Conservation (phyloP, 2,888 invertebrate genomes). For the Hirtodrosophila alboralis region DNA sequence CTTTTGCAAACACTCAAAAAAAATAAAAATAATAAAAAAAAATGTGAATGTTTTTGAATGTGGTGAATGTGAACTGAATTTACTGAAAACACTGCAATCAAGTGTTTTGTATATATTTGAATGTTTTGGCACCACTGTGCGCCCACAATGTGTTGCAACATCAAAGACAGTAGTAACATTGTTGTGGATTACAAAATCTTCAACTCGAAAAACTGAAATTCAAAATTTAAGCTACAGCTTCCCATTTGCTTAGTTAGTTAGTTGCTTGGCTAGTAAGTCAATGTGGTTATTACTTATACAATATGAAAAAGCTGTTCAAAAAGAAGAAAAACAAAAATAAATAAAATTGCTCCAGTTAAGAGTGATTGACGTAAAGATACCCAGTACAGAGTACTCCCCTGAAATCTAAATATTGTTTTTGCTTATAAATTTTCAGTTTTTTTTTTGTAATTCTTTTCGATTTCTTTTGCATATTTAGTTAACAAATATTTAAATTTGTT, state of each 20-base stretch:
- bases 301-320: conserved; percentile 23
- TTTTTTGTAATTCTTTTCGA: too few relatives aligned
- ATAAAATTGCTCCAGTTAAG: too few relatives aligned
- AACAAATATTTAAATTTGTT: too few relatives aligned
- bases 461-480: too few relatives aligned
- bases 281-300: conserved; percentile 53
- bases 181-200: conserved; percentile 27
- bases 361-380: too few relatives aligned
- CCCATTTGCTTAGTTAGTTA: conserved; percentile 33
- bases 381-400: too few relatives aligned
- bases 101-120: conserved; percentile 10
- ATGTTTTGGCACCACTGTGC: conserved; percentile 43
- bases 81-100: conserved; percentile 4
- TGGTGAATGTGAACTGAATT: conserved; percentile 4
- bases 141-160: conserved; percentile 41
- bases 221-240: conserved; percentile 25
- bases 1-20: too few relatives aligned
- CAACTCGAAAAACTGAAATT: conserved; percentile 25
- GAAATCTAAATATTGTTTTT: too few relatives aligned
- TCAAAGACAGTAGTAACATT: not conserved
- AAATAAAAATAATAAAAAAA: conserved; percentile 1
- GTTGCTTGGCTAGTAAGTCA: conserved; percentile 37
- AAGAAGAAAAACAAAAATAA: conserved; percentile 4
- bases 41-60: conserved; percentile 1
- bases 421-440: too few relatives aligned